Evolutionary conservation across 2,113 vertebrate species (phyloP).

Genomic region (Prochilodus magdalenae): DNA sequence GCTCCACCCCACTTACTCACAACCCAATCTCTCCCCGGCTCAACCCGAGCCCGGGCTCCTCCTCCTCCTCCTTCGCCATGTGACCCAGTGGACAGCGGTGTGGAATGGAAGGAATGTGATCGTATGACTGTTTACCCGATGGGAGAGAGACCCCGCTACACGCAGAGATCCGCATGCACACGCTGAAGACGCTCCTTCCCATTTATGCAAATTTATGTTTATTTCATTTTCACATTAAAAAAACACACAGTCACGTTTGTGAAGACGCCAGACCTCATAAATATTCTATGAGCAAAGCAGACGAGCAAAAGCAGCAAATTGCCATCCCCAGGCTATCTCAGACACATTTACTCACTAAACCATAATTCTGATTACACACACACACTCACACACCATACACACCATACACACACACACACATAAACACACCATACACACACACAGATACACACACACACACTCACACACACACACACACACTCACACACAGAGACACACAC

Average conservation of each 20-base stretch:
- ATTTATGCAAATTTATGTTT: constrained; percentile 7
- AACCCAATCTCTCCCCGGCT: background rate
- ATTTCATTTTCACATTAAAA: constrained; percentile 37
- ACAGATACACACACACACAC: no score
- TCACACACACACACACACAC: no score
- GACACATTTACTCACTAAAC: constrained; percentile 14
- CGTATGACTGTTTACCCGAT: constrained; percentile 64
- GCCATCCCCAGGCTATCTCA: background rate
- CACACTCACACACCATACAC: background rate
- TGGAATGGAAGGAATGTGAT: constrained; percentile 73
- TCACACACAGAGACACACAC: no score
- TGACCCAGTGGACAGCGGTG: constrained; percentile 63
- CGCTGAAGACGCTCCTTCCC: constrained; percentile 20
- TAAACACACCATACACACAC: no score
- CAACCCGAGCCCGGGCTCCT: constrained; percentile 37
- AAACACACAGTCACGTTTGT: constrained; percentile 31
- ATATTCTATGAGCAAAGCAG: constrained; percentile 11
- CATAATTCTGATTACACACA: background rate
- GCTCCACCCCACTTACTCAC: background rate
- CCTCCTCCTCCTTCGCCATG: constrained; percentile 56
- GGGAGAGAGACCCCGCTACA: constrained; percentile 58
- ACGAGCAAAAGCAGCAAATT: background rate
- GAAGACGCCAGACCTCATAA: background rate
- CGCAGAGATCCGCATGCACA: constrained; percentile 64
- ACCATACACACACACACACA: no score